These are phyloP conservation scores for Papilio dardanus DNA, from an alignment of 1,140 invertebrate genomes.

Conservation along the genomic window DNA sequence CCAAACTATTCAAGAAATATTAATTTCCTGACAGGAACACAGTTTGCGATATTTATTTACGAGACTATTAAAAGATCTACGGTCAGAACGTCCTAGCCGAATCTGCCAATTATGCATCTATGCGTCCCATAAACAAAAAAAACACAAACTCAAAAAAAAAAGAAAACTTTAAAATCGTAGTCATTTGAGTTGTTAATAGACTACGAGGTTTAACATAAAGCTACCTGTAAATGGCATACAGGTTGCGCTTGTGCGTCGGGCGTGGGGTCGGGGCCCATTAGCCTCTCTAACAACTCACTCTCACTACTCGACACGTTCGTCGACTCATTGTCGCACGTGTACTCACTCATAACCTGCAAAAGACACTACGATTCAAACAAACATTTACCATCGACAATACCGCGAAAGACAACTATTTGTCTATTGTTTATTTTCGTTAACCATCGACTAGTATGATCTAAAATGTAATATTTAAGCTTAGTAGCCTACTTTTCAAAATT, in stretches of 20 bases:
- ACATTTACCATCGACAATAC: neutral
- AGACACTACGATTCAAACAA: slow-evolving; percentile 27
- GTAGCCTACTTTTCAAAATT: neutral
- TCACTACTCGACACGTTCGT: slow-evolving; percentile 73
- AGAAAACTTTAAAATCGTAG: neutral
- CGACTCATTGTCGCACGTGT: slow-evolving; percentile 65
- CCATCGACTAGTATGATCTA: neutral
- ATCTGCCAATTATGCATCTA: slow-evolving; percentile 28
- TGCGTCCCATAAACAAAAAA: neutral
- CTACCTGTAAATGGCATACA: slow-evolving; percentile 74
- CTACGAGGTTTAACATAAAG: slow-evolving; percentile 18
- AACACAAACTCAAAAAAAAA: slow-evolving; percentile 7
- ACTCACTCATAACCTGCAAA: slow-evolving; percentile 68
- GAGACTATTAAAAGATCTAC: neutral
- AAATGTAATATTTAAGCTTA: neutral
- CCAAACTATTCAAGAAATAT: neutral
- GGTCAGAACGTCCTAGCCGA: slow-evolving; percentile 5
- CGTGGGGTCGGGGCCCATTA: slow-evolving; percentile 72
- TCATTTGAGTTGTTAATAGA: slow-evolving; percentile 18
- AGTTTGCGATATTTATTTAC: neutral
- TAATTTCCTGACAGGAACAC: neutral
- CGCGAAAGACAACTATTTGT: neutral
- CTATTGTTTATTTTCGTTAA: neutral
- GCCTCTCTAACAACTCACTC: slow-evolving; percentile 73
- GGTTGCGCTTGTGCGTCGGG: slow-evolving; percentile 51